Evolutionary conservation across 1,140 invertebrate species (phyloP), one percentile per base, ranked within the genome.

Genomic region (Oryzaephilus surinamensis): DNA sequence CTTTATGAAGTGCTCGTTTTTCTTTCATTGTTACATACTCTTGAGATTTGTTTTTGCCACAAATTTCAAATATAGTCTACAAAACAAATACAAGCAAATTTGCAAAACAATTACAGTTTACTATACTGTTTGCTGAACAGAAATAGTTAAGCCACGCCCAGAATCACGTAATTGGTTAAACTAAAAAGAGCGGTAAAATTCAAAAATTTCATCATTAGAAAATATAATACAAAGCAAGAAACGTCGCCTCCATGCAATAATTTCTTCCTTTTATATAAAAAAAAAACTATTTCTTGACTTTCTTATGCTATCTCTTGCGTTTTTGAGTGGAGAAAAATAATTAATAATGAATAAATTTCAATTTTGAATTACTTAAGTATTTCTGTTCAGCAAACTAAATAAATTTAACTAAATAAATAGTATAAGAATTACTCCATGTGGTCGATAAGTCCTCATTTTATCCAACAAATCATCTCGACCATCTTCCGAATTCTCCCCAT

Each of bases 21-120:
- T 69, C 62, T 61, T 84, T 81, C 82, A 84, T 84, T 0, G 77
- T 70, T 32, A 73, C 48, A 49, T 79, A 79, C 54, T 78, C 76
- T 1, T 70, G 64, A 0, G 81, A 85, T 44, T 88, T 87, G 36
- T 79, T 76, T 38, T 83, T 87, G 4, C 75, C 72, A 38, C 85
- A 84, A 16, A 97, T 72, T 67, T 97, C 94, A 67, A 98, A 93
- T 52, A 98, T 84, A 6, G 92, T 97, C 88, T 95, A 55, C 19
- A 76, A 73, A 44, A 41, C 10, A 21, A 21, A 31, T 26, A 26
- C 33, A 1, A 21, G 20, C 13, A 46, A 41, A n/a, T 18, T 10
- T 34, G n/a, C n/a, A n/a, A n/a, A n/a, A n/a, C n/a, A n/a, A n/a
- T n/a, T n/a, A n/a, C n/a, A n/a, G n/a, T n/a, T n/a, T n/a, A n/a